Evolutionary conservation across 35 echinoderm and acorn worm genomes (phyloP), one percentile per base, ranked within the genome.

Genomic region (Nesometra sesokonis): DNA sequence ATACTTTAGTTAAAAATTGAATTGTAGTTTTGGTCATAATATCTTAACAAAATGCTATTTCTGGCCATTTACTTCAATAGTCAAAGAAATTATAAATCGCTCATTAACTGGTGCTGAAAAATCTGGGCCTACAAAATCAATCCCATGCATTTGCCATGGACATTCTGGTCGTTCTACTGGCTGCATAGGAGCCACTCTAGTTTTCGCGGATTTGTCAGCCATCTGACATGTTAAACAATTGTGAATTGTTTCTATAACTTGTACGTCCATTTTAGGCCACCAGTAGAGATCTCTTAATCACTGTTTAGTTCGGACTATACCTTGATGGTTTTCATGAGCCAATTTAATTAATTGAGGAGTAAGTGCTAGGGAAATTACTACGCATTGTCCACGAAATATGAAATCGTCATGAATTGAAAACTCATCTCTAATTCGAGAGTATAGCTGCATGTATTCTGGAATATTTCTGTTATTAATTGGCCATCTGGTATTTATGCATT

Each of bases 241-340:
- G 0, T 85, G 33, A 84, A 93, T 76, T 39, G 83, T 37, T 11
- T 87, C 40, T 9, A 31, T n/a, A 0, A 93, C 87, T 35, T 85
- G 82, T 32, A 80, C 46, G 37, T 93, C 88, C 78, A 93, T 90
- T 32, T 82, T 31, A n/a, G 92, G 92, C 88, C 92, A 93, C 88
- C 89, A 90, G 78, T 90, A 90, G 0, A 84, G 33, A 23, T 90
- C 81, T 33, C 88, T 47, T 13, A 87, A 78, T n/a, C 88, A 1
- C 34, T 93, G 92, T 80, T 93, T 90, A 5, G 85, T 90, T 32
- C 85, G 79, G 0, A 90, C 88, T 67, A 93, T 90, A 11, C 92
- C 92, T 46, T 89, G 88, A 39, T 93, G 91, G 32, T 76, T 88
- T 40, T 88, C 35, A 37, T 93, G 91, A 5, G 89, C 92, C 23